Base-by-base conservation (phyloP, 2,113 vertebrate species). In the Catharus fuscescens region DNA sequence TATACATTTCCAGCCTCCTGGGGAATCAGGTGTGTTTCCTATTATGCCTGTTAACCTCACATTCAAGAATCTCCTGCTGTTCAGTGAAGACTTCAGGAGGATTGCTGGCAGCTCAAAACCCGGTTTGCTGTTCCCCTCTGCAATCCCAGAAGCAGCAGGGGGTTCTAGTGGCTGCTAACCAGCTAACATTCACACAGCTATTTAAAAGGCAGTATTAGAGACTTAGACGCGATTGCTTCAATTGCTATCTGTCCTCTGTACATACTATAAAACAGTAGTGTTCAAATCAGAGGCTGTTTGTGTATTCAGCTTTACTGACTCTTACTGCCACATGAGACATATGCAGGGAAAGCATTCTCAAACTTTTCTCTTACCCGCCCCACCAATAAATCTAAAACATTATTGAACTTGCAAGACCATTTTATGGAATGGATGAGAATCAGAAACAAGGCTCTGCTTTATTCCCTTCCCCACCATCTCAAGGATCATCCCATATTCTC, bases 141-240 rank as follows among this genome's bases (percentile, higher is more conserved):
- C 91, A 91, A 92, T 88, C 80, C 69, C 79, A 96, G 50, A 86
- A 95, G 67, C 90, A 90, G 93, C 86, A 90, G 83, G 81, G 70
- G 62, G 48, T 81, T 92, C 80, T 24, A 71, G 70, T 31, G 76
- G 44, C 73, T 71, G 53, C 25, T 60, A 86, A 79, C 53, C 92
- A 87, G 66, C 59, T 82, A 94, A 92, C 82, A 79, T 80, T 89
- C 77, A 87, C 50, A 90, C 21, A 76, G 61, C 31, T 89, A 47
- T 91, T 95, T 92, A 84, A 88, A 97, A 91, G 34, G 44, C 60
- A 67, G 60, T n/a, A 81, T 77, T 78, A 95, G 71, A 91, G 78
- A 82, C 74, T 67, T 66, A 28, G 53, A 78, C 26, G 32, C 52
- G 48, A 66, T 70, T 91, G 56, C 83, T 96, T 87, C 74, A 44